These are phyloP conservation scores for Lophotis ruficrista DNA, from an alignment of 2,113 vertebrate species.

Conservation along the genomic window DNA sequence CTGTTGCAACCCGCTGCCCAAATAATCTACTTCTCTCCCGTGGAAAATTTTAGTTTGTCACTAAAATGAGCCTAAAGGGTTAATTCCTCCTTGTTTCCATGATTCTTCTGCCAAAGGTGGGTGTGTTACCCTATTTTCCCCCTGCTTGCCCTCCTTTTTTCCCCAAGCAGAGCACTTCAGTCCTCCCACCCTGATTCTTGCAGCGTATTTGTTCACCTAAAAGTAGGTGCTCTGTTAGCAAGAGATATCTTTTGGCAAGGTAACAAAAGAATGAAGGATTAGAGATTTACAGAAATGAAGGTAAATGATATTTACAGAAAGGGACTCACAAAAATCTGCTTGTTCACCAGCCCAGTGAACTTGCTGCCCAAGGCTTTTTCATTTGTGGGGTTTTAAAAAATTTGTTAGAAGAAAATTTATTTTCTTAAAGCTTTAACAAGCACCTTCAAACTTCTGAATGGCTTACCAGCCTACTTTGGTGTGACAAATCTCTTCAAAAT, in stretches of 20 bases:
- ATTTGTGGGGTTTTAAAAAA: not conserved
- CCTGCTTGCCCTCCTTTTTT: not conserved
- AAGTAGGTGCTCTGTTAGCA: not conserved
- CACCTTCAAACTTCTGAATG: not conserved
- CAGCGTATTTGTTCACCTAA: not conserved
- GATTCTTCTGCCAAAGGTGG: not conserved
- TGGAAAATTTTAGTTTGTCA: not conserved
- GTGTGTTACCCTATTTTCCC: not conserved
- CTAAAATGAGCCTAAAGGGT: not conserved
- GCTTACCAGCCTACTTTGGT: not conserved
- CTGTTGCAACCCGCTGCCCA: not conserved
- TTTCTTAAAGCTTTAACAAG: not conserved
- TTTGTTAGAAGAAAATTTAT: not conserved
- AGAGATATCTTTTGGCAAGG: not conserved
- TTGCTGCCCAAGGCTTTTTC: not conserved
- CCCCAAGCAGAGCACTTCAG: not conserved
- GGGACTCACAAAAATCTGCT: not conserved
- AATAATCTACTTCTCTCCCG: not conserved
- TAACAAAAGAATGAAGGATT: not conserved
- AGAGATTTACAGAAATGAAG: not conserved
- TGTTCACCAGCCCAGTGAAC: not conserved
- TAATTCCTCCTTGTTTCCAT: not conserved
- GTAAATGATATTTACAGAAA: not conserved
- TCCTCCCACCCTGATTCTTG: fast-evolving
- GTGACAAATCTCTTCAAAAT: not conserved